Conservation (phyloP, 2,888 invertebrate species). For the Catotricha subobsoleta region DNA sequence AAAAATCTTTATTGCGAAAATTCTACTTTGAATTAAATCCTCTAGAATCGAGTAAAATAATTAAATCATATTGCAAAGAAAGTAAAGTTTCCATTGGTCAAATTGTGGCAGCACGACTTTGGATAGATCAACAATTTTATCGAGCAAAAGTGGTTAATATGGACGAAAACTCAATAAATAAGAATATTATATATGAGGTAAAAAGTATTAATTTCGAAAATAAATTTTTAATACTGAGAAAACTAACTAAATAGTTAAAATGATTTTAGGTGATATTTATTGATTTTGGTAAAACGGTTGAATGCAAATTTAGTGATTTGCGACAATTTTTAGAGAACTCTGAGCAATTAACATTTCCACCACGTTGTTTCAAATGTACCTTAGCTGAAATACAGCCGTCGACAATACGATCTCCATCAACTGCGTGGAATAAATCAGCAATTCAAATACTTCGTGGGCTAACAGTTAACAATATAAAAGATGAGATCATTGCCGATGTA, state of each 20-base stretch:
- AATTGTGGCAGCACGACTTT: slow-evolving; percentile 39
- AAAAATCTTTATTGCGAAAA: no score
- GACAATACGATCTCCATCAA: slow-evolving; percentile 36
- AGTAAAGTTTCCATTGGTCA: slow-evolving; percentile 31
- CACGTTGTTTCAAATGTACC: slow-evolving; percentile 51
- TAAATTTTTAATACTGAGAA: background rate
- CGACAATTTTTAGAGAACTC: slow-evolving; percentile 22
- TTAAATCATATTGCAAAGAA: no score
- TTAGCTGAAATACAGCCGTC: slow-evolving; percentile 54
- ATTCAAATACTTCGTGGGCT: slow-evolving; percentile 24
- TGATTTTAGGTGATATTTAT: slow-evolving; percentile 47
- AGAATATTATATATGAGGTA: background rate
- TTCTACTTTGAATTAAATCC: no score
- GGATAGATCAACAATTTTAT: slow-evolving; percentile 30
- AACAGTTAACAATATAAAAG: background rate
- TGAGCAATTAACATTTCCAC: slow-evolving; percentile 27
- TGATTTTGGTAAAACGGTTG: slow-evolving; percentile 52
- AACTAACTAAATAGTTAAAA: background rate
- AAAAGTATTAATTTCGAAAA: background rate
- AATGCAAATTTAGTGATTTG: slow-evolving; percentile 31
- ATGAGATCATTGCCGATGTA: background rate
- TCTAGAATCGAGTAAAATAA: no score
- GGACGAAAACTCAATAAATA: slow-evolving; percentile 2
- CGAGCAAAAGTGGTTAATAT: slow-evolving; percentile 37
- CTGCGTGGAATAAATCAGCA: slow-evolving; percentile 37